Evolutionary conservation across 2,888 invertebrate species (phyloP).

Genomic region (Physocephala rufipes): DNA sequence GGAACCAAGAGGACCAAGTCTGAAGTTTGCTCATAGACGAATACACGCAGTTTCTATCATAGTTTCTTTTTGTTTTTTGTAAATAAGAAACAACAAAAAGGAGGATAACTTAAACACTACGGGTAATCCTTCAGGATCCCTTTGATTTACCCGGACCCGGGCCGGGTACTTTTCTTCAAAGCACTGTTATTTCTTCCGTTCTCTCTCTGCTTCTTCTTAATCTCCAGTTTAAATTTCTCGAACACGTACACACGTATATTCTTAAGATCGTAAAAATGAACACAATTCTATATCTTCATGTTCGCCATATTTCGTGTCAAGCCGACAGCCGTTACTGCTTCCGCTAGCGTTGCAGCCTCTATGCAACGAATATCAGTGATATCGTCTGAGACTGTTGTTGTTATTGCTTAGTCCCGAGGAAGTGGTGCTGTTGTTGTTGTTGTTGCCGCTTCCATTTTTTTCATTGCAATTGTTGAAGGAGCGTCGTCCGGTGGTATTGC

Average conservation of each 20-base stretch:
- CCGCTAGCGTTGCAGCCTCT: constrained; percentile 53
- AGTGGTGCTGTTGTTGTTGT: constrained; percentile 37
- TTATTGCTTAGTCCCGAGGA: constrained; percentile 47
- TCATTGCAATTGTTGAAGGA: constrained; percentile 53
- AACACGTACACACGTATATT: no score
- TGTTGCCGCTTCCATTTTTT: constrained; percentile 27
- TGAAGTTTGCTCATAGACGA: constrained; percentile 21
- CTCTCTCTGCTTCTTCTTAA: background rate
- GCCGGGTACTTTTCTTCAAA: background rate
- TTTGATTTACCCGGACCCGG: background rate
- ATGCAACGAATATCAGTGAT: constrained; percentile 60
- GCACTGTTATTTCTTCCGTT: background rate
- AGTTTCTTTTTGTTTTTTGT: no score
- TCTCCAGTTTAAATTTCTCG: background rate
- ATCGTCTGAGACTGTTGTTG: constrained; percentile 59
- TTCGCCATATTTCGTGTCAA: constrained; percentile 40
- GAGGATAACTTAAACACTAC: no score
- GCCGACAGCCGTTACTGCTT: constrained; percentile 39
- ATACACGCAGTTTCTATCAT: constrained; percentile 20
- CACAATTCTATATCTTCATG: constrained; percentile 56
- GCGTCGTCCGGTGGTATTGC: constrained; percentile 60
- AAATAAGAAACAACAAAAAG: no score
- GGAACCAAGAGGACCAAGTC: background rate
- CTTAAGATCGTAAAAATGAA: constrained; percentile 49
- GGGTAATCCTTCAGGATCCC: no score